These are phyloP conservation scores for Mastacembelus armatus DNA, from an alignment of 2,797 vertebrate species.

Conservation along the genomic window DNA sequence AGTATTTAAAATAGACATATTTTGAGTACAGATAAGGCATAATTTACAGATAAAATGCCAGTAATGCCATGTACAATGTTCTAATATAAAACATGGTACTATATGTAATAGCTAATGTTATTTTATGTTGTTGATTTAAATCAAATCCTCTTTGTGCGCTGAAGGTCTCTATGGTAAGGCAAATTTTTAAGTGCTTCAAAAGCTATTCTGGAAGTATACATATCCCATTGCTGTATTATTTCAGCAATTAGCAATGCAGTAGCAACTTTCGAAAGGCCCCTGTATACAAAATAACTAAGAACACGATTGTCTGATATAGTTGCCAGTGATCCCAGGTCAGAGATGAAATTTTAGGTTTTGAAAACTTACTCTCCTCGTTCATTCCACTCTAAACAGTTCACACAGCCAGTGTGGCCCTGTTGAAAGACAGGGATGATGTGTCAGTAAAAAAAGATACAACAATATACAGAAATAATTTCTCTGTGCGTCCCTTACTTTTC, in stretches of 20 bases:
- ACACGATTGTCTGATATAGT: not conserved
- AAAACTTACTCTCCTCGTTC: slow-evolving; percentile 97
- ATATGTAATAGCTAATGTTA: not conserved
- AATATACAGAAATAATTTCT: not conserved
- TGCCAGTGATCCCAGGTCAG: not conserved
- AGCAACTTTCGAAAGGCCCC: not conserved
- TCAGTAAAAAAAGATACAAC: not conserved
- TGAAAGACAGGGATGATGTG: slow-evolving; percentile 34
- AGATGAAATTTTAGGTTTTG: not conserved
- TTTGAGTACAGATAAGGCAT: too few species aligned
- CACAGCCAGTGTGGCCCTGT: slow-evolving; percentile 98
- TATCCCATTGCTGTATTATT: not conserved
- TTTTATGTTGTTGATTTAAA: not conserved
- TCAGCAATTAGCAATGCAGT: not conserved
- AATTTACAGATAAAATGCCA: too few species aligned
- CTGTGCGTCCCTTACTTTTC: not conserved
- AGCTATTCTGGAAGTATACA: not conserved
- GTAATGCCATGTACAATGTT: not conserved
- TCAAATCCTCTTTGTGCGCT: not conserved
- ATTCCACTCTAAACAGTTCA: slow-evolving; percentile 99
- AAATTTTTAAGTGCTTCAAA: not conserved
- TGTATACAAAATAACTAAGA: not conserved
- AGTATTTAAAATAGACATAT: too few species aligned
- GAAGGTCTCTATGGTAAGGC: not conserved
- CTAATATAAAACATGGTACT: not conserved